These are phyloP conservation scores for Caiman crocodilus DNA, from an alignment of 2,797 vertebrate species.

Conservation along the genomic window DNA sequence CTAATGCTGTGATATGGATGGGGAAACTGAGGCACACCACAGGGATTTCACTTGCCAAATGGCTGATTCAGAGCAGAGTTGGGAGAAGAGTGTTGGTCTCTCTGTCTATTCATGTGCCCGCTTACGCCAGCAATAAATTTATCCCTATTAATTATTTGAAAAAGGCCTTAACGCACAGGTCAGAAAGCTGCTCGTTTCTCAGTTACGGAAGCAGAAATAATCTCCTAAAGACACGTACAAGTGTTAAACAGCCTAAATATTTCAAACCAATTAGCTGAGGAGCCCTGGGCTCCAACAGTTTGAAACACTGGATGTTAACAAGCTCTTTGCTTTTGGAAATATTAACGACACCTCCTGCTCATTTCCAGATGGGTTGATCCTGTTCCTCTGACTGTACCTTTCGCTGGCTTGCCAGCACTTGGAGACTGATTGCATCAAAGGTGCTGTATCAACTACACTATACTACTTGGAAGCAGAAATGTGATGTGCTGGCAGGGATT, in stretches of 20 bases:
- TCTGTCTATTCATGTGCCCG: neutral
- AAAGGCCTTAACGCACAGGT: neutral
- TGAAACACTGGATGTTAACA: neutral
- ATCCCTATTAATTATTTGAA: neutral
- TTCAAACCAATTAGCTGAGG: neutral
- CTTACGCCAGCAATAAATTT: neutral
- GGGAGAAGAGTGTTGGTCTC: neutral
- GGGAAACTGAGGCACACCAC: slow-evolving; percentile 1
- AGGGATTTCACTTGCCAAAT: neutral
- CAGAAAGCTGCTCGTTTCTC: neutral
- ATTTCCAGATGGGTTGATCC: neutral
- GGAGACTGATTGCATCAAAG: neutral
- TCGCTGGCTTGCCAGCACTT: neutral
- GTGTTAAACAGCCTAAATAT: neutral
- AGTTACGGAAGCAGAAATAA: neutral
- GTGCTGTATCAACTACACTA: neutral
- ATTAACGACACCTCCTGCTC: neutral
- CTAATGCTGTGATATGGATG: neutral
- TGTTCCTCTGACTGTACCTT: neutral
- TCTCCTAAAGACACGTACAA: neutral
- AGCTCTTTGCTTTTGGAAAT: neutral
- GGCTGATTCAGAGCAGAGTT: neutral
- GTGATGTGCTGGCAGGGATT: neutral
- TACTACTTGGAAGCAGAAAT: neutral
- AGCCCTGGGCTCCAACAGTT: neutral